A percentile compares a stretch with the other conserved stretches of the same genome.
These are phyloP conservation scores for Taphrorychus bicolor DNA, from an alignment of 2,888 invertebrate species.

Conservation along the genomic window DNA sequence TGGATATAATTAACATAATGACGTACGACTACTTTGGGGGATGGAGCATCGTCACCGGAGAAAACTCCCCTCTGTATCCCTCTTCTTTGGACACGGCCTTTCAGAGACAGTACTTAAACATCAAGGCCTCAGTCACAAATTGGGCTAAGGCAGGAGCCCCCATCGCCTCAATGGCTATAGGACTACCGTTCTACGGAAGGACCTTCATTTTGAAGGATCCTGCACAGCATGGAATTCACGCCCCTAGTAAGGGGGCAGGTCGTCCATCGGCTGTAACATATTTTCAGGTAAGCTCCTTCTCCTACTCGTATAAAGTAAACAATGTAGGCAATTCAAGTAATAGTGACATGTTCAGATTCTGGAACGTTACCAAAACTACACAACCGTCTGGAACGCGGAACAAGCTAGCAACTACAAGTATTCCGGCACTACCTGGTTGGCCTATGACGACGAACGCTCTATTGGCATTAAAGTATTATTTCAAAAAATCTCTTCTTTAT, in stretches of 20 bases:
- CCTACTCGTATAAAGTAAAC: too few species aligned
- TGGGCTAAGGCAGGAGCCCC: constrained; percentile 22
- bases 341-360: too few species aligned
- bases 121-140: not conserved
- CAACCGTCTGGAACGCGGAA: constrained; percentile 46
- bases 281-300: constrained; percentile 19
- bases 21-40: constrained; percentile 74
- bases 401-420: constrained; percentile 47
- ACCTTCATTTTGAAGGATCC: constrained; percentile 30
- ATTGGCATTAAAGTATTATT: constrained; percentile 45
- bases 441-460: constrained; percentile 47
- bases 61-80: constrained; percentile 69
- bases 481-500: too few species aligned
- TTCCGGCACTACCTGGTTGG: constrained; percentile 46
- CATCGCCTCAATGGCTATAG: constrained; percentile 22
- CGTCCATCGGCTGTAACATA: constrained; percentile 14
- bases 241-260: constrained; percentile 29
- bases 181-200: constrained; percentile 34
- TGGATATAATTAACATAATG: constrained; percentile 69
- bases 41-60: constrained; percentile 70
- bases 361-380: constrained; percentile 1
- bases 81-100: not conserved
- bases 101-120: not conserved
- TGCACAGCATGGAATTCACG: constrained; percentile 24
- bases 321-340: too few species aligned